These are phyloP conservation scores for Pipistrellus kuhlii DNA, from an alignment of 2,797 vertebrate species.

Conservation along the genomic window DNA sequence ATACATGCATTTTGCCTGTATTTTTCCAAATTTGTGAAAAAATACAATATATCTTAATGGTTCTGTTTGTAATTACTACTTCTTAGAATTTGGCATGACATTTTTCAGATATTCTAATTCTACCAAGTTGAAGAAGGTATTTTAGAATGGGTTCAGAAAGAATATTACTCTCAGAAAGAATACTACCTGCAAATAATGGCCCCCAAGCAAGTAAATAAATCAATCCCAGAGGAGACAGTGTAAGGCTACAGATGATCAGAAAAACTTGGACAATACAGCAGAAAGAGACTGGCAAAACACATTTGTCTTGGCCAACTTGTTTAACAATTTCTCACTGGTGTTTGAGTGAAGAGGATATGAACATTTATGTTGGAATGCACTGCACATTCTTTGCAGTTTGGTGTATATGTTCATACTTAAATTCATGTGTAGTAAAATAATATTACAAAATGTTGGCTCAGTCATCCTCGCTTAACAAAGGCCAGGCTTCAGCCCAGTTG, in stretches of 20 bases:
- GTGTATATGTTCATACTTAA: not conserved
- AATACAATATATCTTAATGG: not conserved
- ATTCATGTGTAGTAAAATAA: not conserved
- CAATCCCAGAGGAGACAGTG: not conserved
- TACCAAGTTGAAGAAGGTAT: not conserved
- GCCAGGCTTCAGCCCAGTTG: not conserved
- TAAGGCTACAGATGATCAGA: too few species aligned
- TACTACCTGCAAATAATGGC: not conserved
- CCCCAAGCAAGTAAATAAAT: not conserved
- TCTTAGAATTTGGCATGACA: not conserved
- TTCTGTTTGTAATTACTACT: not conserved
- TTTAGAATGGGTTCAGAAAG: not conserved
- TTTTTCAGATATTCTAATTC: not conserved
- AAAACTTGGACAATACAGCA: not conserved
- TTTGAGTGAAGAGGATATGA: not conserved
- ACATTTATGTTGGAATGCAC: not conserved
- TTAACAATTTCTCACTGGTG: not conserved
- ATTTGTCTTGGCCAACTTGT: not conserved
- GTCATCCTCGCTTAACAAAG: not conserved
- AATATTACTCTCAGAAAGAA: not conserved
- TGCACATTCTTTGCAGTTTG: not conserved
- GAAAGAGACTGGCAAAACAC: not conserved
- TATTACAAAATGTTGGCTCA: not conserved
- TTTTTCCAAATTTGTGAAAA: not conserved
- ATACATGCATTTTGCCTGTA: not conserved